Evolutionary conservation across 2,797 vertebrate genomes (phyloP).

Genomic region (Acridotheres tristis): DNA sequence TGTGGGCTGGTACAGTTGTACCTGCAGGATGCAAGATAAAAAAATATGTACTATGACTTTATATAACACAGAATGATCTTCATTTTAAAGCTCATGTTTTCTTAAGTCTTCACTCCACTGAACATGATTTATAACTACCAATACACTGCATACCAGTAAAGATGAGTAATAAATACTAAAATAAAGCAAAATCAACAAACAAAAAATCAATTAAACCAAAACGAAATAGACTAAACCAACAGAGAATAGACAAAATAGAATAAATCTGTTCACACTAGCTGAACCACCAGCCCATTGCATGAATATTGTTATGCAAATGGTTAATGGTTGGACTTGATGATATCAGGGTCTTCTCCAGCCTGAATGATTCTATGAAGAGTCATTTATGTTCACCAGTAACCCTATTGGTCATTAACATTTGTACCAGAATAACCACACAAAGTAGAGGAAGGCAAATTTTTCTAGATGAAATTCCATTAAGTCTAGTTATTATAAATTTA

Average conservation of each 20-base stretch:
- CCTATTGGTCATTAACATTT: not conserved
- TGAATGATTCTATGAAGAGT: not conserved
- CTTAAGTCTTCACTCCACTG: not conserved
- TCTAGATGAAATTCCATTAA: not conserved
- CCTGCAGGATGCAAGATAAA: constrained; percentile 70
- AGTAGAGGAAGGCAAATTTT: not conserved
- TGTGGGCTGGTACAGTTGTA: constrained; percentile 89
- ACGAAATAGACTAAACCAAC: not conserved
- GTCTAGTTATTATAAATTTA: not conserved
- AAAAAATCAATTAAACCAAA: not conserved
- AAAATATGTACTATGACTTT: not conserved
- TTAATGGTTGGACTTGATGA: not conserved
- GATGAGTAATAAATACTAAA: not conserved
- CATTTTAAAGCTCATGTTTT: fast-evolving
- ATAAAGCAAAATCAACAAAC: not conserved
- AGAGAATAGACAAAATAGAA: not conserved
- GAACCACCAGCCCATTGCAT: not conserved
- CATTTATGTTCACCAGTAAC: not conserved
- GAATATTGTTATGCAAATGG: not conserved
- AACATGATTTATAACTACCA: not conserved
- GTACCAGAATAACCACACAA: not conserved
- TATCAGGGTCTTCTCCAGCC: not conserved
- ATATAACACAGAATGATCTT: not conserved
- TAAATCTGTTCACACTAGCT: not conserved
- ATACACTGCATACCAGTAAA: too few relatives aligned